Base-by-base conservation (phyloP, 2,797 vertebrate species). In the Poecilia wingei region DNA sequence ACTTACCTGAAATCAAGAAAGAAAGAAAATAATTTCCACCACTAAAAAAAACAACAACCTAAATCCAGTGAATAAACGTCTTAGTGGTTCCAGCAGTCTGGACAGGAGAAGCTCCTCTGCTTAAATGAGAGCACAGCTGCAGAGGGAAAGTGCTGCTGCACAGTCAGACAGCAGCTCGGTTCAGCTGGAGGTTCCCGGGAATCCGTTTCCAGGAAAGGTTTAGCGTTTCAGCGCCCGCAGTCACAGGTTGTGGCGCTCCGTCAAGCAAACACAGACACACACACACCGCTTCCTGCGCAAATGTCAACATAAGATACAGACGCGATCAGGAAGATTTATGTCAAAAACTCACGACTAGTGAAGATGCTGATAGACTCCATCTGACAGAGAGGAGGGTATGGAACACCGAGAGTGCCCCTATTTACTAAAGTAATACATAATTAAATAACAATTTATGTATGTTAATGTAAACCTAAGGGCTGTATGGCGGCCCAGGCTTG, bases 121-220 rank as follows among this genome's bases (percentile, higher is more conserved):
- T 66, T n/a, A 4, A 43, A 25, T 59, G 2, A 20, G 43, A 61
- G 8, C 9, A 70, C 41, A 64, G n/a, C 45, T 13, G 81, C 28
- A 70, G 77, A 25, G 51, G 31, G 84, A 66, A 84, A 89, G 69
- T 71, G 81, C 76, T 33, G 68, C 20, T 78, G 43, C 41, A 43
- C 22, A 46, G 66, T 43, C 81, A 89, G 81, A 87, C 84, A 89
- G 87, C 91, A 90, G 80, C 77, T 84, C 82, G 39, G 86, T 77
- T 89, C 85, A 88, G 49, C 81, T 43, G 75, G 75, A 81, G 79
- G 13, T 95, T 95, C 94, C 86, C 39, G 87, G 92, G 74, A 96
- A 95, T 88, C 84, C 18, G 80, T 74, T 94, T 95, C 94, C 89
- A 78, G 86, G 94, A 95, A 95, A 88, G 77, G 91, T 84, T 92